Conservation (phyloP, 2,888 invertebrate species). For the Gonocerus acuteangulatus region DNA sequence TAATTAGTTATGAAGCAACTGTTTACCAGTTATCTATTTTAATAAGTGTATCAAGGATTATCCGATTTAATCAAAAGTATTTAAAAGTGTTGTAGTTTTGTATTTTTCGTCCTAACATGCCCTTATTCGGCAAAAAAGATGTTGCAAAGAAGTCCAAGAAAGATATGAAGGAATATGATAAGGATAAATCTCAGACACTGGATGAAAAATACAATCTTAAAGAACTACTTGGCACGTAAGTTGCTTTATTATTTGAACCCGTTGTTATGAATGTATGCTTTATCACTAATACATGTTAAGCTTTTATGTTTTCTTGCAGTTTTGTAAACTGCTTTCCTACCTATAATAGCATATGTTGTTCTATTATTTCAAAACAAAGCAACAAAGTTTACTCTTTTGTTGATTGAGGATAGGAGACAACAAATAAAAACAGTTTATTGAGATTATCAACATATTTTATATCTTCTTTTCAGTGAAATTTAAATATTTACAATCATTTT, state of each 20-base stretch:
- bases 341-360: too few species aligned
- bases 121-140: constrained; percentile 84
- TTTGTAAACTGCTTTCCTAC: not conserved
- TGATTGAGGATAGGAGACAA: too few species aligned
- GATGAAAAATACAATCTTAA: constrained; percentile 87
- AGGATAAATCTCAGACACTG: constrained; percentile 59
- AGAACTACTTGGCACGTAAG: constrained; percentile 83
- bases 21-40: not conserved
- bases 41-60: not conserved
- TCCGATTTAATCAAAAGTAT: too few species aligned
- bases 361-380: too few species aligned
- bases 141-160: constrained; percentile 77
- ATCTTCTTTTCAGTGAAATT: too few species aligned
- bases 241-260: constrained; percentile 36
- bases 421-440: too few species aligned
- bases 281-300: too few species aligned
- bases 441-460: too few species aligned
- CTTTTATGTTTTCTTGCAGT: too few species aligned
- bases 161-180: constrained; percentile 68
- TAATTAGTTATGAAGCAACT: not conserved
- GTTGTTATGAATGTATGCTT: not conserved
- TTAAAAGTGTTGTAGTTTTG: too few species aligned
- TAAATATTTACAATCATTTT: too few species aligned
- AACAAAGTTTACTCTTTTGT: too few species aligned
- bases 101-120: constrained; percentile 51